Evolutionary conservation across 2,113 vertebrate genomes (phyloP), one percentile per base, ranked within the genome.

Genomic region (Microtus pennsylvanicus): DNA sequence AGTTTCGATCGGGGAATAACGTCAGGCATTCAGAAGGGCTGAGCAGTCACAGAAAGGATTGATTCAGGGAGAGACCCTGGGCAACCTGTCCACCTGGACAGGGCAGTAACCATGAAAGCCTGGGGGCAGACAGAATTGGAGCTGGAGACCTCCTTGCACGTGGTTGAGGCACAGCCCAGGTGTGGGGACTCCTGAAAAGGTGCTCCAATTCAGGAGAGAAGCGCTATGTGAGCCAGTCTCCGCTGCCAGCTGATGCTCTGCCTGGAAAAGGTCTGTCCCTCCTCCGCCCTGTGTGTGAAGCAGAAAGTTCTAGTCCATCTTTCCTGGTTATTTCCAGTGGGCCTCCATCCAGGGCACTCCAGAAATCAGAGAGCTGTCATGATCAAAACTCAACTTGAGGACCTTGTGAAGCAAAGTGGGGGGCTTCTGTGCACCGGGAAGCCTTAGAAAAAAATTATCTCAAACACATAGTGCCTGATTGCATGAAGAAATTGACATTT

Each of bases 351-450:
- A 87, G 47, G 8, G 7, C 35, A 47, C 93, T 93, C 94, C 30
- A 50, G 24, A 90, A 45, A 94, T 77, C 77, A 80, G 80, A 52
- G 67, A 13, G 63, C 22, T 86, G 90, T 81, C 85, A 82, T 55
- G 75, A 76, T 78, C 83, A 67, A 93, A 93, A 93, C 70, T 97
- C 94, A 96, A 86, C 82, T 88, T 85, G 87, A 97, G 93, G 89
- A 94, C 90, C 21, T 0, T 63, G 45, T 81, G 90, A 96, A 95
- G 95, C 93, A 74, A 95, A 72, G 92, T 63, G 65, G 91, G 91
- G 52, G 28, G 90, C 92, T 92, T 94, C 93, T 12, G 52, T 38
- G 5, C 80, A 35, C 92, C 89, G 74, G 80, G 95, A 97, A 96
- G n/a, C 78, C 83, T 38, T 74, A 0, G 86, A 95, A 75, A 55